phyloP scores from a whole-genome alignment of 2,113 vertebrate genomes.

The Rhinogobius similis region DNA sequence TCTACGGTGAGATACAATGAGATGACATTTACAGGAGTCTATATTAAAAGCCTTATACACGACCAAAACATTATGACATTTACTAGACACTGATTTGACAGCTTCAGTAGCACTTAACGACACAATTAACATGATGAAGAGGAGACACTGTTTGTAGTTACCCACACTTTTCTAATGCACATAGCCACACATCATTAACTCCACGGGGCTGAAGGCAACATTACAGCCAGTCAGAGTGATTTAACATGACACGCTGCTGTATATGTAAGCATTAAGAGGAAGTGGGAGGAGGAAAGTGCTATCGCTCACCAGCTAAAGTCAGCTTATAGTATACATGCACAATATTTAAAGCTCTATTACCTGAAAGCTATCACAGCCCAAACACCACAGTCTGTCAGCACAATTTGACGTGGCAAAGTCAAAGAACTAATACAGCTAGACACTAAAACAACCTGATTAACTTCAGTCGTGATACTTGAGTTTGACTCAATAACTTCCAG shows the following conservation, averaged over 20 bases:
- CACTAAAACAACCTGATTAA: not conserved
- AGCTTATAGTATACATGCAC: constrained; percentile 47
- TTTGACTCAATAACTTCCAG: no score
- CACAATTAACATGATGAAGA: constrained; percentile 20
- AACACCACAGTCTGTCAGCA: not conserved
- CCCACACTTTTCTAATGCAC: constrained; percentile 12
- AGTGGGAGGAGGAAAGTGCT: constrained; percentile 37
- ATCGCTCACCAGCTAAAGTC: constrained; percentile 34
- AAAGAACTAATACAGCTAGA: not conserved
- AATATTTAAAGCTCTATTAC: constrained; percentile 10
- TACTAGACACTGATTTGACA: constrained; percentile 25
- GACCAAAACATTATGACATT: constrained; percentile 41
- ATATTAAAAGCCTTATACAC: constrained; percentile 2
- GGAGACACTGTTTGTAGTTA: constrained; percentile 16
- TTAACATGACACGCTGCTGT: constrained; percentile 21
- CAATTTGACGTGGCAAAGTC: constrained; percentile 54
- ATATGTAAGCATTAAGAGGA: constrained; percentile 19
- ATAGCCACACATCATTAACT: constrained; percentile 23
- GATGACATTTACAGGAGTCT: constrained; percentile 6
- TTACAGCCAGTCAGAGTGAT: constrained; percentile 25
- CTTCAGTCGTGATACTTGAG: no score
- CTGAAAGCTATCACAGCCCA: not conserved
- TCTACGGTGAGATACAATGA: not conserved
- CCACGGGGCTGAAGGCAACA: constrained; percentile 15
- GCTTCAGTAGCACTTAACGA: constrained; percentile 17